phyloP scores from a whole-genome alignment of 1,140 invertebrate genomes.

The Hermetia illucens region DNA sequence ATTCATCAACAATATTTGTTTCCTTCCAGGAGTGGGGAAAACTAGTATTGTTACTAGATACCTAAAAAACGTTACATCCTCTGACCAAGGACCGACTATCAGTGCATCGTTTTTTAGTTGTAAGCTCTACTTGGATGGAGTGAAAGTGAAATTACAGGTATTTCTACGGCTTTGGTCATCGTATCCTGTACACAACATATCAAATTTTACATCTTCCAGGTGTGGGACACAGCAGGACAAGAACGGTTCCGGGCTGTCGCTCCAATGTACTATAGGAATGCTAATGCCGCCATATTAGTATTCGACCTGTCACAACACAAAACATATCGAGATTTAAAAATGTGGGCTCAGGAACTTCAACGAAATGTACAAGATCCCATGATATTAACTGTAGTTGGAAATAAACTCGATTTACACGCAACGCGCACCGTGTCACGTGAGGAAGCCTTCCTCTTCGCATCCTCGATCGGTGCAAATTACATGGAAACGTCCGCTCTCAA shows the following conservation, averaged over 20 bases:
- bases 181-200: slow-evolving; percentile 5
- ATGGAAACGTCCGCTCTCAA: slow-evolving; percentile 70
- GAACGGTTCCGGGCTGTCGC: slow-evolving; percentile 74
- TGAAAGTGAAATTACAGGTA: slow-evolving; percentile 60
- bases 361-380: slow-evolving; percentile 60
- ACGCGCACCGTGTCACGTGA: slow-evolving; percentile 44
- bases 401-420: slow-evolving; percentile 61
- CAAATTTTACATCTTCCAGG: slow-evolving; percentile 33
- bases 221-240: slow-evolving; percentile 87
- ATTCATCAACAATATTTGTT: too few species aligned
- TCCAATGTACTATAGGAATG: slow-evolving; percentile 86
- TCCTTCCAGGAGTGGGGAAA: slow-evolving; percentile 68
- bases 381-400: slow-evolving; percentile 68
- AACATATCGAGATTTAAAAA: slow-evolving; percentile 59
- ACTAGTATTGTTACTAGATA: slow-evolving; percentile 70
- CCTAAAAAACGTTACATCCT: slow-evolving; percentile 59
- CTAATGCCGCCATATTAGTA: slow-evolving; percentile 72
- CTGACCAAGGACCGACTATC: slow-evolving; percentile 63
- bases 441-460: slow-evolving; percentile 62
- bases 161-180: slow-evolving; percentile 3
- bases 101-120: slow-evolving; percentile 81
- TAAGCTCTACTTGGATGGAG: slow-evolving; percentile 54
- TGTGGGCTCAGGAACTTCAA: slow-evolving; percentile 66
- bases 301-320: slow-evolving; percentile 68
- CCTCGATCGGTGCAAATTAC: slow-evolving; percentile 68